Evolutionary conservation across 2,888 invertebrate species (phyloP), one percentile per base, ranked within the genome.

Genomic region (Elmis aenea): DNA sequence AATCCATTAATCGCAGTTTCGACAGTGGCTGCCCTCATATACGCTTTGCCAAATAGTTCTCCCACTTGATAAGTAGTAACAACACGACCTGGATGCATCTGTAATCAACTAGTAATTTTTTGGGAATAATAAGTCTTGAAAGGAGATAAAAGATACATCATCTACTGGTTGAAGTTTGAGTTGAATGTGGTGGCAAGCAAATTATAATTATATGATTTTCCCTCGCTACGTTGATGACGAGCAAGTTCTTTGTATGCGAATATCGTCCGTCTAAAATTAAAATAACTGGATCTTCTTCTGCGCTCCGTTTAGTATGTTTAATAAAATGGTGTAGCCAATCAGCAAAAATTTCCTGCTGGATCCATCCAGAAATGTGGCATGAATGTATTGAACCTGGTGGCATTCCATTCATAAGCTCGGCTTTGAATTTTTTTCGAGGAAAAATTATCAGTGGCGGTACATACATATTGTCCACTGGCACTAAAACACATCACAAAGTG

Each of bases 151-250:
- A 18, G 8, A 46, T 50, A 36, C 51, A 49, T n/a, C 51, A 28
- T 52, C 51, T 8, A 52, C 36, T 40, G 61, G 46, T 51, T 61
- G 51, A 48, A 57, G 33, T 51, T 33, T 26, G 24, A 55, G 55
- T 51, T 22, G 45, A 51, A 29, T 54, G 62, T 5, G 62, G 58
- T 12, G 61, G 62, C 11, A 62, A 45, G 31, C 57, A 57, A 5
- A 64, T 28, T n/a, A 65, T 48, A 13, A 53, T 46, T 5, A 59
- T 47, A 25, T 36, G 15, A 28, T 47, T 42, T 5, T 11, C 24
- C 13, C 42, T 26, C 12, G 38, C 46, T 14, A 38, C 9, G 24
- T 36, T 36, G 8, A 49, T 42, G 1, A 43, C 32, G 2, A 42
- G 42, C 8, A 43, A 16, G 26, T 45, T 43, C 28, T 34, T 41